Percentiles rank a stretch among this genome's conserved stretches.
phyloP scores from a whole-genome alignment of 1,140 invertebrate genomes.

The Luehdorfia chinensis region DNA sequence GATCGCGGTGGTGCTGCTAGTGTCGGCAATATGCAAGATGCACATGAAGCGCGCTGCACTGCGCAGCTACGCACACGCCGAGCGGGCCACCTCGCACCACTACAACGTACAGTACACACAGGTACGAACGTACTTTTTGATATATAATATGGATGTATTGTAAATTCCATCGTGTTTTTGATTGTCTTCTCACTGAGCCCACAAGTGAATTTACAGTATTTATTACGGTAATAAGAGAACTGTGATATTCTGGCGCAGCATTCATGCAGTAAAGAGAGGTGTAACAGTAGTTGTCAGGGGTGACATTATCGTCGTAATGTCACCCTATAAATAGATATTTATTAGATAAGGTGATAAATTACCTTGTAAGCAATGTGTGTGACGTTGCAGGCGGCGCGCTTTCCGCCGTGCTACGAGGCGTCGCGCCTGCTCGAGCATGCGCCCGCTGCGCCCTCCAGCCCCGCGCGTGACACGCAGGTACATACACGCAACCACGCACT shows the following conservation, averaged over 20 bases:
- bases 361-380: too few species aligned
- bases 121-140: constrained; percentile 20
- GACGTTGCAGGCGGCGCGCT: constrained; percentile 37
- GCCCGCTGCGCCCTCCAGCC: not conserved
- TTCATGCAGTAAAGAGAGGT: too few species aligned
- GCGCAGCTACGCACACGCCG: constrained; percentile 46
- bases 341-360: too few species aligned
- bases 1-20: constrained; percentile 63
- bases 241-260: too few species aligned
- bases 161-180: too few species aligned
- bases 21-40: constrained; percentile 67
- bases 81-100: constrained; percentile 36
- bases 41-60: constrained; percentile 66
- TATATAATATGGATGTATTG: too few species aligned
- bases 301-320: too few species aligned
- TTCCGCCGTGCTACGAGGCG: constrained; percentile 58
- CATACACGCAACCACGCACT: not conserved
- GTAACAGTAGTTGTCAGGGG: too few species aligned
- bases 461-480: constrained; percentile 13
- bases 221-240: too few species aligned
- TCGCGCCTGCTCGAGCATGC: constrained; percentile 40
- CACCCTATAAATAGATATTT: too few species aligned
- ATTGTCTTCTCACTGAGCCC: too few species aligned
- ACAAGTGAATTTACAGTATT: too few species aligned
- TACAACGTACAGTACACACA: constrained; percentile 40